phyloP scores from a whole-genome alignment of 2,888 invertebrate genomes.

The Panopea generosa region DNA sequence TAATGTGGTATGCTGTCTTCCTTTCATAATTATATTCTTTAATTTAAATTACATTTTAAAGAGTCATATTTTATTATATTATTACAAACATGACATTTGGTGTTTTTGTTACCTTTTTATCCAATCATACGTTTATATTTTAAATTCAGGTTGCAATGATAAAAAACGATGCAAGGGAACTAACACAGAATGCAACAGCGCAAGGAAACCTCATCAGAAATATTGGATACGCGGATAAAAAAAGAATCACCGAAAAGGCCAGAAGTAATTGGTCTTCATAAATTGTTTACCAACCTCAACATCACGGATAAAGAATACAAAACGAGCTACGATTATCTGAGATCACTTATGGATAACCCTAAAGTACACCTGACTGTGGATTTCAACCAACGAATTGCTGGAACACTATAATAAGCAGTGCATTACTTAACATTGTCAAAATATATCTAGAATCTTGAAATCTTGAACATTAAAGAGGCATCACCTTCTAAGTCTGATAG shows the following conservation, averaged over 20 bases:
- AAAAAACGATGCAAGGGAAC: slow-evolving; percentile 74
- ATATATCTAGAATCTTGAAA: no score
- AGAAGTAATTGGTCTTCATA: slow-evolving; percentile 71
- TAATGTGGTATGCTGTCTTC: no score
- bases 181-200: slow-evolving; percentile 70
- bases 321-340: slow-evolving; percentile 79
- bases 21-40: no score
- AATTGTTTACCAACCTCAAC: slow-evolving; percentile 69
- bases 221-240: slow-evolving; percentile 72
- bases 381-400: slow-evolving; percentile 76
- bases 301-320: slow-evolving; percentile 72
- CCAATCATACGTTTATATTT: no score
- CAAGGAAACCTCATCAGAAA: slow-evolving; percentile 61
- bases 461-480: no score
- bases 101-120: no score
- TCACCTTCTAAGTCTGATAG: no score
- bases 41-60: no score
- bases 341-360: slow-evolving; percentile 72
- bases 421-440: no score
- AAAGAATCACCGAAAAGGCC: slow-evolving; percentile 73
- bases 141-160: slow-evolving; percentile 70
- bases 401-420: slow-evolving; percentile 36
- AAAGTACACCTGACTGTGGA: slow-evolving; percentile 78
- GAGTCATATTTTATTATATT: no score
- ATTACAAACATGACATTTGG: no score